Evolutionary conservation across 2,113 vertebrate species (phyloP).

Genomic region (Pithys albifrons): DNA sequence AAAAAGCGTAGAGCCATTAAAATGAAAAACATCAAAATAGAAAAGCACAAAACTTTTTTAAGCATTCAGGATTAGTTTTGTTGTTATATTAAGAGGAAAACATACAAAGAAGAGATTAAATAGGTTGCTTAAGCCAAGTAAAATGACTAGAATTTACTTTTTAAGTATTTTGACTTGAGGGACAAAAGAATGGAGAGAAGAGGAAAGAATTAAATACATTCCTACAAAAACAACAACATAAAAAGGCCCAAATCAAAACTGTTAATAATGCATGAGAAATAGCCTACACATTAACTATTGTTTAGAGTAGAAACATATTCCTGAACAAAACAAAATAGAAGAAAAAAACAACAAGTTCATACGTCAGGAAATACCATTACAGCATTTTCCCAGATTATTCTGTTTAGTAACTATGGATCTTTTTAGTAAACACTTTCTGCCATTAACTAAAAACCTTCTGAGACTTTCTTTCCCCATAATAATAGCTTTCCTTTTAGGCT

Average conservation of each 20-base stretch:
- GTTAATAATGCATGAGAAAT: not conserved
- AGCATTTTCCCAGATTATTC: not conserved
- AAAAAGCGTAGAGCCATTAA: not conserved
- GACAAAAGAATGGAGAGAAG: not conserved
- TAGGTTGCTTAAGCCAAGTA: not conserved
- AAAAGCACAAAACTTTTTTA: not conserved
- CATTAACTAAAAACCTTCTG: not conserved
- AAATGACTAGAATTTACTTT: not conserved
- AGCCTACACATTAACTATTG: not conserved
- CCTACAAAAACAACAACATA: not conserved
- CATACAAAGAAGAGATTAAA: not conserved
- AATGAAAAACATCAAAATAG: not conserved
- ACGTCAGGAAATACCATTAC: not conserved
- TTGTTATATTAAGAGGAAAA: not conserved
- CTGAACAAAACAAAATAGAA: not conserved
- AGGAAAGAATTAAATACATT: not conserved
- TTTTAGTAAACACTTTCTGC: not conserved
- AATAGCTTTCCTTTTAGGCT: not conserved
- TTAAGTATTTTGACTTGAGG: not conserved
- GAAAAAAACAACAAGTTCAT: not conserved
- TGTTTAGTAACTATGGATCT: not conserved
- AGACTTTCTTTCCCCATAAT: not conserved
- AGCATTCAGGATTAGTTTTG: not conserved
- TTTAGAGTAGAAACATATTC: not conserved
- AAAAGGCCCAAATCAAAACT: not conserved